Percentiles rank a stretch among this genome's conserved stretches.
phyloP scores from a whole-genome alignment of 2,113 vertebrate species.

The Rostratula benghalensis region DNA sequence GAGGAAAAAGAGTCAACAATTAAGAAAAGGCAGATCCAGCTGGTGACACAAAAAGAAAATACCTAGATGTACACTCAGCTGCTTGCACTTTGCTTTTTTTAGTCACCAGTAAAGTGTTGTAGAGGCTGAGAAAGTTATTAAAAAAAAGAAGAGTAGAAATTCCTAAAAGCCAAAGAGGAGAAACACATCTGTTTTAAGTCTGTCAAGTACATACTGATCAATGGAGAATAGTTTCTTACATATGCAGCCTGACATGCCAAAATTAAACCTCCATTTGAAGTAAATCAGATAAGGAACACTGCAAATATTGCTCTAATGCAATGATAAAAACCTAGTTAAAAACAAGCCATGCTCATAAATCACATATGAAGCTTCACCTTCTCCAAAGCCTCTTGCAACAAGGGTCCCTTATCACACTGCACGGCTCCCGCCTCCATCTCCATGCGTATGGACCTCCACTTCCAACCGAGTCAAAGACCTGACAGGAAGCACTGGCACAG shows the following conservation, averaged over 20 bases:
- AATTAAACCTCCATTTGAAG: background rate
- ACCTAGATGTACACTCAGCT: background rate
- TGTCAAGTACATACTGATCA: background rate
- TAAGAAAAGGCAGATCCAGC: background rate
- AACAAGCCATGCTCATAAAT: background rate
- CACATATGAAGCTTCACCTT: background rate
- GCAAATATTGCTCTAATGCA: background rate
- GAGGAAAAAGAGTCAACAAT: background rate
- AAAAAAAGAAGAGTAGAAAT: background rate
- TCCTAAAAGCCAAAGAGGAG: background rate
- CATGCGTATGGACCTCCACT: background rate
- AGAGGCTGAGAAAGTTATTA: background rate
- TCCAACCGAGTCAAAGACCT: rapidly evolving
- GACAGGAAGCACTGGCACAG: background rate
- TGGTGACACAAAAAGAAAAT: background rate
- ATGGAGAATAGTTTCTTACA: background rate
- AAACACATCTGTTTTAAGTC: background rate
- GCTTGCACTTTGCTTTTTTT: background rate
- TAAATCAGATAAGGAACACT: background rate
- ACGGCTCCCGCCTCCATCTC: background rate
- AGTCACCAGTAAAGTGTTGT: background rate
- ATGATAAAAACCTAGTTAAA: background rate
- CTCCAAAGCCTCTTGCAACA: background rate
- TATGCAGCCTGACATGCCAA: background rate
- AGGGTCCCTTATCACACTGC: background rate